A percentile compares a stretch with the other conserved stretches of the same genome.
phyloP scores from a whole-genome alignment of 2,888 invertebrate species.

The Entomobrya proxima region DNA sequence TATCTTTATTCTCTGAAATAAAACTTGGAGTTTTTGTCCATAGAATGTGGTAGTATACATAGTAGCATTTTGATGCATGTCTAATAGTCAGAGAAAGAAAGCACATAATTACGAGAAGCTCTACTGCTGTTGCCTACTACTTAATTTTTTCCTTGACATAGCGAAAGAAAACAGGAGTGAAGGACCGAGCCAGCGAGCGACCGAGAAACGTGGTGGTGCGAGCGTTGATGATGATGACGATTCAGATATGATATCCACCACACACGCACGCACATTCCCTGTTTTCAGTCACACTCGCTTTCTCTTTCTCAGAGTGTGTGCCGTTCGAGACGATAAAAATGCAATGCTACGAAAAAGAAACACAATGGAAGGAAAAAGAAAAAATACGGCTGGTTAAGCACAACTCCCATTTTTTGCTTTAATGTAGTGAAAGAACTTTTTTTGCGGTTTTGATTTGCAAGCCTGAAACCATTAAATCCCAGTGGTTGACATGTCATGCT shows the following conservation, averaged over 20 bases:
- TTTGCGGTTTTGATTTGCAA: slow-evolving; percentile 70
- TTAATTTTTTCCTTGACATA: neutral
- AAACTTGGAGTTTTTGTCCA: neutral
- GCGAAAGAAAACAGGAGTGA: neutral
- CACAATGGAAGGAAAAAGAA: slow-evolving; percentile 18
- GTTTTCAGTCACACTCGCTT: neutral
- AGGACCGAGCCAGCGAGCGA: neutral
- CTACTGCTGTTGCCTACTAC: neutral
- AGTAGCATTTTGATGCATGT: no score
- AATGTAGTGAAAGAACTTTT: slow-evolving; percentile 64
- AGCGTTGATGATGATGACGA: neutral
- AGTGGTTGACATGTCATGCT: slow-evolving; percentile 64
- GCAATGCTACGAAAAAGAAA: neutral
- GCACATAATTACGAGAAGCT: slow-evolving; percentile 49
- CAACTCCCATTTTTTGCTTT: slow-evolving; percentile 62
- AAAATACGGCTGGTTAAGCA: slow-evolving; percentile 61
- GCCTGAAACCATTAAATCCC: slow-evolving; percentile 63
- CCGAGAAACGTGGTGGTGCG: neutral
- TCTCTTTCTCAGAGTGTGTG: no score
- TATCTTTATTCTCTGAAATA: slow-evolving; percentile 21
- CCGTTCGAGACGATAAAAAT: neutral
- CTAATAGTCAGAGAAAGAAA: neutral
- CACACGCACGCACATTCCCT: slow-evolving; percentile 47
- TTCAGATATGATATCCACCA: slow-evolving; percentile 42
- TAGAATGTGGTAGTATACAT: neutral